Evolutionary conservation across 2,888 invertebrate genomes (phyloP), one percentile per base, ranked within the genome.

Genomic region (Caenorhabditis zanzibari): DNA sequence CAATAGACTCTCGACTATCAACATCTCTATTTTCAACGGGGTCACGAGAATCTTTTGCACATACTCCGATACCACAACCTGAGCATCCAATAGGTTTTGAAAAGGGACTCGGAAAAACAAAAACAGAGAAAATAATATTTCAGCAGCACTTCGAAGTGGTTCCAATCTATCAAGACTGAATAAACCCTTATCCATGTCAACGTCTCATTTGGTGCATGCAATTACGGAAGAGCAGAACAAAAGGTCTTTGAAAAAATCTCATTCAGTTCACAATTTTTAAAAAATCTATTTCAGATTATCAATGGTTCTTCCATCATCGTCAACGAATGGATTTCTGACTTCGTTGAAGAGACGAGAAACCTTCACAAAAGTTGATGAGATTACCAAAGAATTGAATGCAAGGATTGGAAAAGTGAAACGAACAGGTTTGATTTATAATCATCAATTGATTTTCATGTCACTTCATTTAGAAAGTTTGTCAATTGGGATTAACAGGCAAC

Each of bases 1-100:
- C 85, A 38, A 47, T 82, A 22, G 86, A 86, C 26, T 86, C 86
- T n/a, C 75, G 86, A 19, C 64, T 85, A 6, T 86, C 86, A 14
- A 86, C 86, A 19, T 71, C 71, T 9, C 47, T 86, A 12, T 85
- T 86, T 52, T 86, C 85, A 24, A 83, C 79, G 0, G 75, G 72
- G 24, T 82, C 83, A n/a, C 22, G 32, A 61, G 69, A 80, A 28
- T 84, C 85, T 2, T 72, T 69, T 52, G 63, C 58, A 2, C 56
- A 74, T n/a, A 86, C 85, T 4, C 86, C 86, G 0, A 80, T 69
- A 0, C 86, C 86, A 12, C 74, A 84, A 26, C 86, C 86, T 14
- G 71, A 75, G 9, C 69, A 71, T 19, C 52, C 77, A 22, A 61
- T 82, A 24, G 41, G 68, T 74, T 52, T 56, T 1, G 7, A 7